Evolutionary conservation across 1,140 invertebrate genomes (phyloP).

Genomic region (Hycleus phaleratus): DNA sequence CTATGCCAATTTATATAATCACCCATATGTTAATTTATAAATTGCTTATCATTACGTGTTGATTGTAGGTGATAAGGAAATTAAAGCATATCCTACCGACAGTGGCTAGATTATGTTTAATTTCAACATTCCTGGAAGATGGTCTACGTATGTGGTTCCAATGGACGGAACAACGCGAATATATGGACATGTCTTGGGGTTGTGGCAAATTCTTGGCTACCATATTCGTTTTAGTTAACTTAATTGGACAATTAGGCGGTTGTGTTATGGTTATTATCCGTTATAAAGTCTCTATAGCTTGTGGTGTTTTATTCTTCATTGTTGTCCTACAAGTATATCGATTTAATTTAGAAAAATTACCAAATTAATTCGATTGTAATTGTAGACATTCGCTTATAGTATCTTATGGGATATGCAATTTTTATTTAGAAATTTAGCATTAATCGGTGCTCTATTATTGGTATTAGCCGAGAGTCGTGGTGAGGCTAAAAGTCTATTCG

Average conservation of each 20-base stretch:
- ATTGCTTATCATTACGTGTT: slow-evolving; percentile 1
- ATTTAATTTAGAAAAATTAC: neutral
- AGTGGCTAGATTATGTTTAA: slow-evolving; percentile 91
- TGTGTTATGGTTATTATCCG: slow-evolving; percentile 92
- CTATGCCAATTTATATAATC: too few species aligned
- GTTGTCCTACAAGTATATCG: slow-evolving; percentile 80
- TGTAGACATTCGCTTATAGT: slow-evolving; percentile 93
- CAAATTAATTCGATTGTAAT: slow-evolving; percentile 31
- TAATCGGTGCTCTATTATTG: slow-evolving; percentile 90
- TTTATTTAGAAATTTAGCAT: slow-evolving; percentile 87
- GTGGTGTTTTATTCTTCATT: slow-evolving; percentile 91
- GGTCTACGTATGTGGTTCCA: slow-evolving; percentile 98
- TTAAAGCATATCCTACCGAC: slow-evolving; percentile 93
- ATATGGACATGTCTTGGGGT: slow-evolving; percentile 97
- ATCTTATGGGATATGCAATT: slow-evolving; percentile 99
- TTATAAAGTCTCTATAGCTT: slow-evolving; percentile 90
- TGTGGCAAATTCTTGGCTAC: slow-evolving; percentile 90
- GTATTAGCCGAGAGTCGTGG: slow-evolving; percentile 90
- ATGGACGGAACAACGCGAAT: slow-evolving; percentile 96
- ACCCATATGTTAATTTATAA: neutral
- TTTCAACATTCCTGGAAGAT: slow-evolving; percentile 99
- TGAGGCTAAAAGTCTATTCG: slow-evolving; percentile 89
- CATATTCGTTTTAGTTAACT: slow-evolving; percentile 87
- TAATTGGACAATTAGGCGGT: slow-evolving; percentile 90
- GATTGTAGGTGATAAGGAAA: slow-evolving; percentile 76